phyloP scores from a whole-genome alignment of 2,113 vertebrate species.

The Setophaga kirtlandii region DNA sequence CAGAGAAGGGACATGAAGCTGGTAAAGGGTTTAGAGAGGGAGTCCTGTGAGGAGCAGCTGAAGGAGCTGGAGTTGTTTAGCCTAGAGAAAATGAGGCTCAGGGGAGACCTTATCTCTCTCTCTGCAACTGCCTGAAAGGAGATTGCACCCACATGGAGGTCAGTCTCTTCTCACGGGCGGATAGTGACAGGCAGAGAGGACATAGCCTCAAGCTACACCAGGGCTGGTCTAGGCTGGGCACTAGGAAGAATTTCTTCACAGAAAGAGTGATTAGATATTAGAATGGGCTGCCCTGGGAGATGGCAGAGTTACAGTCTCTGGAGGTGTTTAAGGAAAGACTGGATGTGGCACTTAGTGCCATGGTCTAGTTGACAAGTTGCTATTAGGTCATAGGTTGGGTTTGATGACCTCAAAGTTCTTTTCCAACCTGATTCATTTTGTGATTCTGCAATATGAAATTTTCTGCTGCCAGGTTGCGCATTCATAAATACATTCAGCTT shows the following conservation, averaged over 20 bases:
- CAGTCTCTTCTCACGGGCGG: neutral
- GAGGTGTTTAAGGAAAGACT: neutral
- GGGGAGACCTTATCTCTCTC: neutral
- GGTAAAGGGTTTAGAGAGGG: neutral
- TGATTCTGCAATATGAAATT: neutral
- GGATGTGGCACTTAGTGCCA: neutral
- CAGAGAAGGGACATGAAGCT: neutral
- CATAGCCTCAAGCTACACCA: neutral
- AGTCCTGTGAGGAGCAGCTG: neutral
- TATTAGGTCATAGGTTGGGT: neutral
- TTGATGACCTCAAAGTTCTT: neutral
- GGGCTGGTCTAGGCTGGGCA: neutral
- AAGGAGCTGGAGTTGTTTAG: neutral
- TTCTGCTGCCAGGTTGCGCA: neutral
- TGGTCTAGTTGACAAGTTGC: neutral
- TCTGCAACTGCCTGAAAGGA: neutral
- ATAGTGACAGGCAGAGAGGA: neutral
- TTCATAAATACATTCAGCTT: neutral
- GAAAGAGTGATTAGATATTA: neutral
- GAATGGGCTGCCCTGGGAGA: neutral
- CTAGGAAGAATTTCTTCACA: neutral
- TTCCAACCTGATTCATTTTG: neutral
- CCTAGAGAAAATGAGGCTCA: neutral
- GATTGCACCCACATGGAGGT: neutral
- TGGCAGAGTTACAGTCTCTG: neutral